Base-by-base conservation (phyloP, 2,113 vertebrate species). In the Sclerurus mexicanus region DNA sequence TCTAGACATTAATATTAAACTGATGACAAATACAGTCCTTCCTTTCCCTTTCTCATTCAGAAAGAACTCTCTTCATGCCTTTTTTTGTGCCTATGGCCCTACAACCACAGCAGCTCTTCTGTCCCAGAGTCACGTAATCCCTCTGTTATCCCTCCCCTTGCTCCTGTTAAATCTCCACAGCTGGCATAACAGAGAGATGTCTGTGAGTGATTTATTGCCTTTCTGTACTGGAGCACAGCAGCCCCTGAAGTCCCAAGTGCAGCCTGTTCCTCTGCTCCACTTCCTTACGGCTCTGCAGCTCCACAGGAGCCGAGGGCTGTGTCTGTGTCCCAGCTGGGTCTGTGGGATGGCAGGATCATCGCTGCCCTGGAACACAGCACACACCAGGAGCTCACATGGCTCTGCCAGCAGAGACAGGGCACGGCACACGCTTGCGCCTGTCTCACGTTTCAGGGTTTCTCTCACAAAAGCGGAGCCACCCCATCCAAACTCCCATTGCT, bases 111-210 rank as follows among this genome's bases (percentile, higher is more conserved):
- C 72, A 76, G 53, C 46, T 95, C 94, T 84, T 67, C 68, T 87
- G 90, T 87, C 82, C 35, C 90, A 85, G 73, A 47, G 88, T 88
- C 83, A 27, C 44, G 16, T 67, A 59, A 49, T 66, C 76, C 82
- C 60, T 75, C 77, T 89, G 89, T 94, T 95, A 93, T 53, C 85
- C 75, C 88, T 85, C 83, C 53, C 74, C 77, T 96, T 96, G 60
- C 78, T 97, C 77, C 53, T 31, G 31, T 44, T 92, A 68, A 62
- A 85, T 97, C 94, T 76, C 69, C 56, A 60, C 91, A 89, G 92
- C 76, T 81, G 78, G 86, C 46, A 22, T 28, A 72, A 88, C 94
- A 46, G 93, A 67, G 37, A 84, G 88, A 68, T 42, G 60, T 72
- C 88, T 77, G 11, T 11, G 84, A 37, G 72, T 86, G 69, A 81